Evolutionary conservation across 1,140 invertebrate species (phyloP).

Genomic region (Macrobrachium nipponense): DNA sequence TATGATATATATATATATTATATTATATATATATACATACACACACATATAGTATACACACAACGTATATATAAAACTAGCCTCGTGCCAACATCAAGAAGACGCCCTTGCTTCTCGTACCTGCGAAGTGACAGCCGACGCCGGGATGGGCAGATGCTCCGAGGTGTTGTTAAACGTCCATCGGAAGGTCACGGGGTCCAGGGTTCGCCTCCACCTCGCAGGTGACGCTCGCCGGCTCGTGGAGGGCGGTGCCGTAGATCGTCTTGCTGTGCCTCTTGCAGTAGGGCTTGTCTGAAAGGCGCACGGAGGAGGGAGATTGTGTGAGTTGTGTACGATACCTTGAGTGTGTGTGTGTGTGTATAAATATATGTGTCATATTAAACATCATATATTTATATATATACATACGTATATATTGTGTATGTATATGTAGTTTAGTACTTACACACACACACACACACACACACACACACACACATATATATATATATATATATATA

Average conservation of each 20-base stretch:
- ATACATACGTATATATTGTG: too few species aligned
- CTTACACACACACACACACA: too few species aligned
- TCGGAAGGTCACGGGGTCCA: slow-evolving; percentile 74
- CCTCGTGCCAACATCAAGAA: too few species aligned
- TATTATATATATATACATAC: not conserved
- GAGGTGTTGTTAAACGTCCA: slow-evolving; percentile 82
- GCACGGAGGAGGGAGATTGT: not conserved
- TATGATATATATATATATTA: too few species aligned
- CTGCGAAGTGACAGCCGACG: slow-evolving; percentile 55
- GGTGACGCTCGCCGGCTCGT: slow-evolving; percentile 80
- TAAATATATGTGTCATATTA: too few species aligned
- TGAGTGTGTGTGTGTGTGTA: too few species aligned
- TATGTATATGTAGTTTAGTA: too few species aligned
- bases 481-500: too few species aligned
- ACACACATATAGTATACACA: not conserved
- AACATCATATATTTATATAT: too few species aligned
- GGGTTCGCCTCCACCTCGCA: slow-evolving; percentile 91
- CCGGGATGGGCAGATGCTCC: slow-evolving; percentile 69
- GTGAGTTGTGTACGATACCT: not conserved
- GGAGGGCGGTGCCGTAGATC: slow-evolving; percentile 80
- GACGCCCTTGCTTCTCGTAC: too few species aligned
- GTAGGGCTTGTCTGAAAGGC: slow-evolving; percentile 38
- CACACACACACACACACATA: too few species aligned
- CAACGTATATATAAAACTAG: not conserved
- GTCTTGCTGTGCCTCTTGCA: slow-evolving; percentile 65